Base-by-base conservation (phyloP, 2,888 invertebrate genomes). In the Agrypnus murinus region DNA sequence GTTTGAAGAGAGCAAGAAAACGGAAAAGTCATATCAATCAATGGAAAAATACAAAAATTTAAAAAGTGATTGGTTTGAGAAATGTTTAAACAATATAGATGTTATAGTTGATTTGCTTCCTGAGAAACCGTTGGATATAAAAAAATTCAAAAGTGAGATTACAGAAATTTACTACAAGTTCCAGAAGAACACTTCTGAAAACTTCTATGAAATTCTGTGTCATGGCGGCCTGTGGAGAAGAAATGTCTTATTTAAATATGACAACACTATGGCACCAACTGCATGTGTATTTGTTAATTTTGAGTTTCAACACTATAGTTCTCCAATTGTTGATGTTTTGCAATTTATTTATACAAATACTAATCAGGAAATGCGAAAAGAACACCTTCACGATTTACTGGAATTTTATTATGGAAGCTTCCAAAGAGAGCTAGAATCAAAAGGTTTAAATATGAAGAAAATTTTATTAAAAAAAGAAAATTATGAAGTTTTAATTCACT, bases 251-350 rank as follows among this genome's bases (percentile, higher is more conserved):
- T 80, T 81, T 59, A 76, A 79, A 62, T 74, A 79, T 46, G 71
- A 53, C 9, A 31, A 77, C 19, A 45, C n/a, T 2, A 60, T 65
- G 12, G 10, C 25, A 25, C 78, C 79, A 15, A 69, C 74, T 4
- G 76, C 78, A 12, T 80, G 79, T 53, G 77, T 77, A 50, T 68
- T 84, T 4, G 70, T 84, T 3, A 84, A 84, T 74, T 84, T 78
- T 69, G 83, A 84, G 75, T 71, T 76, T 7, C 73, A 78, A 8
- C 73, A 81, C 58, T 92, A 90, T 80, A 89, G 89, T 15, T 91
- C 92, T 0, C 90, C 91, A 0, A 88, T 90, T 14, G 85, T 90
- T 19, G 93, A 93, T 77, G 84, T 91, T 1, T 86, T 89, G 81
- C 71, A 71, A 36, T 72, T 80, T 8, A 48, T 81, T 15, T 77